Evolutionary conservation across 2,888 invertebrate genomes (phyloP), one percentile per base, ranked within the genome.

Genomic region (Netelia inedita): DNA sequence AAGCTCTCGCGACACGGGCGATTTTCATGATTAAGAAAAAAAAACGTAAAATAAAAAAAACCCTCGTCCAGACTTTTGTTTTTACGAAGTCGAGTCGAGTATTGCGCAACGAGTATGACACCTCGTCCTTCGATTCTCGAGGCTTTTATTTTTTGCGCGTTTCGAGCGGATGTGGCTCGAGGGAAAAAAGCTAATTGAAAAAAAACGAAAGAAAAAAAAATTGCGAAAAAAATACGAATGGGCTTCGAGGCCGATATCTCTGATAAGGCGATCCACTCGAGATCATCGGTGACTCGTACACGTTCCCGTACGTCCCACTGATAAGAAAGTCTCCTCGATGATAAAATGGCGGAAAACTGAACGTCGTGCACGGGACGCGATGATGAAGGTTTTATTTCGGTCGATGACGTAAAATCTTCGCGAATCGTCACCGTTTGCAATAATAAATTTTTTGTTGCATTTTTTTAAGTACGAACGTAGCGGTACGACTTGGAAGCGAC

Each of bases 381-480:
- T 50, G 73, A 74, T 79, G 79, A 79, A 46, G 79, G 19, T 73
- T 86, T 87, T 87, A 86, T 90, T 87, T 89, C 84, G 71, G 82
- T 83, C 85, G 88, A 88, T 91, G 91, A 92, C 90, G 91, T 86
- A 89, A 88, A 88, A 87, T 86, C 41, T 53, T 76, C 66, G 53
- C 78, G 78, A 75, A 59, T n/a, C 65, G 73, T 82, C 61, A 11
- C 35, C 19, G 65, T 65, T 11, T 14, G 11, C 72, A 55, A 50
- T 78, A 69, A 69, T 23, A 61, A 43, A 19, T 23, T 69, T 76
- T 14, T 61, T 11, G 23, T n/a, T 16, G 19, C 61, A n/a, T n/a
- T 10, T 10, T 28, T 53, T 50, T 19, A 55, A n/a, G 11, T 10
- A 14, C 50, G 10, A 50, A 10, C 46, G 46, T n/a, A 46, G 2